A percentile compares a stretch with the other conserved stretches of the same genome.
Conservation (phyloP, 2,113 vertebrate species). For the Spilogale gracilis region DNA sequence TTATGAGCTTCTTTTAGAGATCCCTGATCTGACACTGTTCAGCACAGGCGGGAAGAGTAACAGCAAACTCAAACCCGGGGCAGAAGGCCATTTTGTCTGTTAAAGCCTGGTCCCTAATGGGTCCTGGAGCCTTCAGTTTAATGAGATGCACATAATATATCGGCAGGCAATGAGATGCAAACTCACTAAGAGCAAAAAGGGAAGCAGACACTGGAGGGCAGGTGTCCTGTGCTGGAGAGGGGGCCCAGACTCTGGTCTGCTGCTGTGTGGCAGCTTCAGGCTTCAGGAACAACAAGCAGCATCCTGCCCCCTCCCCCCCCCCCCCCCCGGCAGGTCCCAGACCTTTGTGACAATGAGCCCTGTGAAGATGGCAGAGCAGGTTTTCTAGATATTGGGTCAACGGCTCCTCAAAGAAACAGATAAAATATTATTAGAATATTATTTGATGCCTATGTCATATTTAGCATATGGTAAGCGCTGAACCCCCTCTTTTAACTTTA, state of each 20-base stretch:
- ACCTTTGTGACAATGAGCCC: neutral
- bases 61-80: neutral
- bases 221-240: neutral
- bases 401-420: neutral
- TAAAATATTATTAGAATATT: neutral
- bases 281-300: neutral
- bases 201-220: neutral
- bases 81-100: neutral
- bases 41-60: neutral
- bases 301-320: neutral
- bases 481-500: neutral
- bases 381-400: neutral
- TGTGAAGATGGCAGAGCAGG: neutral
- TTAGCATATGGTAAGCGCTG: neutral
- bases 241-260: neutral
- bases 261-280: neutral
- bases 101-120: neutral
- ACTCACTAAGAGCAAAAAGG: neutral
- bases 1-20: constrained; percentile 7
- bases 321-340: no score
- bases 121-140: neutral
- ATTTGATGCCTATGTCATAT: neutral
- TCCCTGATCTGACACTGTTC: neutral
- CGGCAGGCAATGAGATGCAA: neutral
- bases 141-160: neutral